These are phyloP conservation scores for Halyomorpha halys DNA, from an alignment of 1,140 invertebrate genomes.

Conservation along the genomic window DNA sequence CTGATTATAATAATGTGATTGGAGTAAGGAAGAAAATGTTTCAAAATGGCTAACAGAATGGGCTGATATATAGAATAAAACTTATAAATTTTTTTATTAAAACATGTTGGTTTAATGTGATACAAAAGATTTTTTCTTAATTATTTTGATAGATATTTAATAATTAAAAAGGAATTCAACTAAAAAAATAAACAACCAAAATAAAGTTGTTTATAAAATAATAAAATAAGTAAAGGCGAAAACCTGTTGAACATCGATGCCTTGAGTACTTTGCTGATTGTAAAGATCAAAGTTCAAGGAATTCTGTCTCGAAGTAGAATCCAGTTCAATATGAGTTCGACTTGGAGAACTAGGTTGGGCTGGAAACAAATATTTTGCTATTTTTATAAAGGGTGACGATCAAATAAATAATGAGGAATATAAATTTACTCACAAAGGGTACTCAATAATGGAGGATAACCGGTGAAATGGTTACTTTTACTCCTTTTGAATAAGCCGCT, in stretches of 20 bases:
- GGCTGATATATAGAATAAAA: too few relatives aligned
- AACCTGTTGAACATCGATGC: conserved; percentile 55
- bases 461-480: conserved; percentile 21
- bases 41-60: too few relatives aligned
- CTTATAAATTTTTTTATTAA: too few relatives aligned
- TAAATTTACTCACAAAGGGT: conserved; percentile 19
- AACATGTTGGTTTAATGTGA: too few relatives aligned
- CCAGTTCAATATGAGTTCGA: conserved; percentile 45
- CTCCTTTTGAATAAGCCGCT: conserved; percentile 48
- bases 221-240: too few relatives aligned
- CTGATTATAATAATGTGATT: too few relatives aligned
- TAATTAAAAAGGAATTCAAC: too few relatives aligned
- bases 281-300: conserved; percentile 51
- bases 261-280: conserved; percentile 54
- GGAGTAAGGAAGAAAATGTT: too few relatives aligned
- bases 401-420: background rate
- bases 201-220: too few relatives aligned
- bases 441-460: conserved; percentile 17
- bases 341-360: conserved; percentile 29
- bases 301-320: conserved; percentile 48
- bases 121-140: too few relatives aligned
- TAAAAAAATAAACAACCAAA: too few relatives aligned
- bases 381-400: conserved; percentile 8
- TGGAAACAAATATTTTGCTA: conserved; percentile 21
- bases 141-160: too few relatives aligned